Base-by-base conservation (phyloP, 1,140 invertebrate species). In the Adelges cooleyi region DNA sequence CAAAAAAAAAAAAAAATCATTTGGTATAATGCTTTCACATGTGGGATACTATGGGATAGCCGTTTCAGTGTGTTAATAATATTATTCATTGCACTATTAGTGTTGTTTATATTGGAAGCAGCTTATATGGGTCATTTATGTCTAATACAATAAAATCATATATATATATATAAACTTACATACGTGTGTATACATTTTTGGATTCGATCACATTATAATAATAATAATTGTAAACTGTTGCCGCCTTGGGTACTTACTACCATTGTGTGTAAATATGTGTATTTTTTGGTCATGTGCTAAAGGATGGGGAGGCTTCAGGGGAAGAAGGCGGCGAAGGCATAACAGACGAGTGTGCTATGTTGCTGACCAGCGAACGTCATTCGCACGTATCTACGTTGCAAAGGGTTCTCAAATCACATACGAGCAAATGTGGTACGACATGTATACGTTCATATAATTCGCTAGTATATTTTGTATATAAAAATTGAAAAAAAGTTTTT, bases 311-410 rank as follows among this genome's bases (percentile, higher is more conserved):
- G 71, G 80, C 79, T 71, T 75, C 71, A 48, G 71, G 73, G 44
- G 79, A 81, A 68, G 78, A 79, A 66, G 76, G 75, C 74, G 81
- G 83, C 71, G 76, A 77, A 54, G 86, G 89, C 76, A 82, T 87
- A 20, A 86, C 89, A 40, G 89, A 92, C 76, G 89, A 92, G 76
- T 87, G 86, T 73, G 88, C 87, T 66, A 86, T 89, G 72, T 79
- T 93, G 22, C 80, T 93, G 59, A 84, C 87, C 71, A 79, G 81
- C 23, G 80, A 82, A 40, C 46, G 46, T 46, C 52, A 54, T 51
- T 49, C 54, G 20, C 53, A 54, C 18, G 59, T 65, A 8, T 65
- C 48, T 49, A 68, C 67, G 25, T 65, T 68, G 25, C 67, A 52
- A 65, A 51, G 62, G 42, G 66, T 67, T 50, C 66, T 67, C 29